Percentiles rank a stretch among this genome's conserved stretches.
Conservation (phyloP, 2,888 invertebrate species). For the Yponomeuta malinellus region DNA sequence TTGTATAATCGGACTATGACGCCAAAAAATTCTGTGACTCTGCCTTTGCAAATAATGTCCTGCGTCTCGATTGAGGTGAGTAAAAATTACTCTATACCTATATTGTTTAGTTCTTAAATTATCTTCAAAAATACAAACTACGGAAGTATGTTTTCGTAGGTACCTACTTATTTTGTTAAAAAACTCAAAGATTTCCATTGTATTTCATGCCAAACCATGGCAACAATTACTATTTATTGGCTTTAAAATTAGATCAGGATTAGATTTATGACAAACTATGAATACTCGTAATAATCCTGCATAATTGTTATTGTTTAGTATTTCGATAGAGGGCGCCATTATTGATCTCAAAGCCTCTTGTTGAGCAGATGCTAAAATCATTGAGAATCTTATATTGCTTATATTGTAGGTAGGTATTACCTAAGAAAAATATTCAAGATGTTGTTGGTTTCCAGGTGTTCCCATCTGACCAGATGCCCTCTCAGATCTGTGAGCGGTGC, state of each 20-base stretch:
- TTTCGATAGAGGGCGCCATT: too few relatives aligned
- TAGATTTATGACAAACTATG: too few relatives aligned
- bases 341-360: too few relatives aligned
- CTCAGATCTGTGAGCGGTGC: conserved; percentile 81
- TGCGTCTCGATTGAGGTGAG: conserved; percentile 86
- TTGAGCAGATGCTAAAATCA: too few relatives aligned
- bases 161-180: neutral
- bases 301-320: too few relatives aligned
- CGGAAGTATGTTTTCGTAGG: neutral
- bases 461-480: conserved; percentile 83
- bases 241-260: too few relatives aligned
- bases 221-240: too few relatives aligned
- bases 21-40: conserved; percentile 77
- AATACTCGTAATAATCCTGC: too few relatives aligned
- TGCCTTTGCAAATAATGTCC: conserved; percentile 85
- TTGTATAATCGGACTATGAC: conserved; percentile 78
- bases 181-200: neutral
- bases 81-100: conserved; percentile 19
- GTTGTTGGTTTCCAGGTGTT: conserved; percentile 59
- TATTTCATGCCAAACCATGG: too few relatives aligned
- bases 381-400: too few relatives aligned
- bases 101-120: neutral
- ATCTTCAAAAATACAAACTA: neutral
- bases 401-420: too few relatives aligned
- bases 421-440: neutral